Conservation (phyloP, 2,113 vertebrate genomes). For the Takifugu flavidus region DNA sequence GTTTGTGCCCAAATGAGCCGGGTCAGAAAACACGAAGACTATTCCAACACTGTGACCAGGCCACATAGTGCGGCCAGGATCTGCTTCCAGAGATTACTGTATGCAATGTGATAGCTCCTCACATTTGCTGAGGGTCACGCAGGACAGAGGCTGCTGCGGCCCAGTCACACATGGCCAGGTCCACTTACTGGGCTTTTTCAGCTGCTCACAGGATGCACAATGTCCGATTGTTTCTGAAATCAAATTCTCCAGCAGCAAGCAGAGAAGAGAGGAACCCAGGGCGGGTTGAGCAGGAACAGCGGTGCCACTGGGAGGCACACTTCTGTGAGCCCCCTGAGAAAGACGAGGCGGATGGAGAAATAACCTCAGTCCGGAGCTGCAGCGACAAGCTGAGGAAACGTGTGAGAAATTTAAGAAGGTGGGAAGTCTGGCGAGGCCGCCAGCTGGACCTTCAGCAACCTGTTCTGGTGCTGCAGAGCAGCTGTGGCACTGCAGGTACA, state of each 20-base stretch:
- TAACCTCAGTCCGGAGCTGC: conserved; percentile 41
- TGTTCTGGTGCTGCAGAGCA: conserved; percentile 45
- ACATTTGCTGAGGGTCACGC: conserved; percentile 58
- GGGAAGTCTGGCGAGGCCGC: conserved; percentile 30
- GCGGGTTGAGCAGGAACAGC: background rate
- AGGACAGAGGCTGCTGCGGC: conserved; percentile 41
- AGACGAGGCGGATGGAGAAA: conserved; percentile 39
- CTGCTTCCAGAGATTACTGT: conserved; percentile 53
- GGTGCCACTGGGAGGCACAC: background rate
- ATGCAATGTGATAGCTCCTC: conserved; percentile 63
- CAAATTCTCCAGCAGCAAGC: conserved; percentile 15
- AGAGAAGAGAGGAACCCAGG: conserved; percentile 7
- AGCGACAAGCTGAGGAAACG: conserved; percentile 48
- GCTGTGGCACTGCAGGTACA: conserved; percentile 51
- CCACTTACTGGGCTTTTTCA: conserved; percentile 24
- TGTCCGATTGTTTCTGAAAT: conserved; percentile 33
- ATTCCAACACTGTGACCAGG: conserved; percentile 26
- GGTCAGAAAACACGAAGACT: background rate
- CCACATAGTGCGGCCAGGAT: conserved; percentile 26
- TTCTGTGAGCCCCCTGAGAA: background rate
- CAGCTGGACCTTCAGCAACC: conserved; percentile 56
- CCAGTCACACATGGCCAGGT: conserved; percentile 8
- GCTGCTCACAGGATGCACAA: conserved; percentile 28
- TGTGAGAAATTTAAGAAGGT: conserved; percentile 67
- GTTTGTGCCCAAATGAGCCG: too few species aligned